A percentile compares a stretch with the other conserved stretches of the same genome.
These are phyloP conservation scores for Catajapyx aquilonaris DNA, from an alignment of 1,140 invertebrate genomes.

Conservation along the genomic window DNA sequence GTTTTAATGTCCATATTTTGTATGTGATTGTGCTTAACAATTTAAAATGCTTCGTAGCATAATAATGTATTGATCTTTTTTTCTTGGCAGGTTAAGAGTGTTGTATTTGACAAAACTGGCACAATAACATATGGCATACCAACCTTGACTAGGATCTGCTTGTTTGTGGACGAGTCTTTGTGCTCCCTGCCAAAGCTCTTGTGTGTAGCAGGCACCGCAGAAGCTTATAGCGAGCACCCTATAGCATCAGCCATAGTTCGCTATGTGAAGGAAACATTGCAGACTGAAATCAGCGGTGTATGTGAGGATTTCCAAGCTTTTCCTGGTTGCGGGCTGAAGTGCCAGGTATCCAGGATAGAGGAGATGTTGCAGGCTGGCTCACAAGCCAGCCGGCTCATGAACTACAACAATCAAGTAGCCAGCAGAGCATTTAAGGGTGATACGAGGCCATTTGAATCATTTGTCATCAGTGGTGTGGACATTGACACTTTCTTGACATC, in stretches of 20 bases:
- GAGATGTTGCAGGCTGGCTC: constrained; percentile 27
- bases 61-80: no score
- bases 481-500: no score
- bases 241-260: constrained; percentile 82
- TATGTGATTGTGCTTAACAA: no score
- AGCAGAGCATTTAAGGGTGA: no score
- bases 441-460: no score
- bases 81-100: constrained; percentile 45
- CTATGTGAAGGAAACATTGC: constrained; percentile 62
- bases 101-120: constrained; percentile 98
- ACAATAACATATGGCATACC: constrained; percentile 86
- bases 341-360: constrained; percentile 41
- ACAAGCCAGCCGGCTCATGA: constrained; percentile 29
- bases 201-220: constrained; percentile 65
- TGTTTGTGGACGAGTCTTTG: constrained; percentile 42
- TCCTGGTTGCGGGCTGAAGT: constrained; percentile 79
- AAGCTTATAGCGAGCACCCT: constrained; percentile 90
- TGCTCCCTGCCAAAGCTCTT: constrained; percentile 47
- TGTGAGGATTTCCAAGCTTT: constrained; percentile 63
- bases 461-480: no score
- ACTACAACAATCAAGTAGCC: constrained; percentile 26
- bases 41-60: no score
- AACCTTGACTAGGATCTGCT: constrained; percentile 46
- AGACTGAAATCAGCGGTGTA: constrained; percentile 38
- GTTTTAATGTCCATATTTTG: no score